Percentiles rank a stretch among this genome's conserved stretches.
phyloP scores from a whole-genome alignment of 1,140 invertebrate species.

The Sminthurinus signatus region DNA sequence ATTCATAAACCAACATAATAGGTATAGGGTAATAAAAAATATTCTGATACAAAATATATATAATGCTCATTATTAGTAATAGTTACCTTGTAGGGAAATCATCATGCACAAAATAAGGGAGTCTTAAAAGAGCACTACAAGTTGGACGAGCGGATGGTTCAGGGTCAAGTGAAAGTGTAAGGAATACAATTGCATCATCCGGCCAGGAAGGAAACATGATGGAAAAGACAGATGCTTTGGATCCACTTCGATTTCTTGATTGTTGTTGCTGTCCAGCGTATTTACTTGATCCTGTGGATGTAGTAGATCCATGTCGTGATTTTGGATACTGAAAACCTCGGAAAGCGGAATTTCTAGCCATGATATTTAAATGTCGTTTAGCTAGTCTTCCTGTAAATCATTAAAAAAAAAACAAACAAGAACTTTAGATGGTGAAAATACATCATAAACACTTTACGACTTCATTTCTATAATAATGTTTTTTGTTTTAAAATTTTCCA shows the following conservation, averaged over 20 bases:
- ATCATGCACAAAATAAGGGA: constrained; percentile 40
- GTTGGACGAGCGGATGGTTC: constrained; percentile 34
- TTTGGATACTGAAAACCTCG: constrained; percentile 37
- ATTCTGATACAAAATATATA: too few species aligned
- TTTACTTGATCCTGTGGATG: constrained; percentile 28
- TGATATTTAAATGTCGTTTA: constrained; percentile 38
- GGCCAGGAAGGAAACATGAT: constrained; percentile 39
- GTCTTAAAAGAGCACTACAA: constrained; percentile 31
- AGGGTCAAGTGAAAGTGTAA: constrained; percentile 37
- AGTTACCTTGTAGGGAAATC: constrained; percentile 32
- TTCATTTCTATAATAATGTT: too few species aligned
- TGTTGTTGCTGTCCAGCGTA: constrained; percentile 16
- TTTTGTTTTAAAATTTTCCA: too few species aligned
- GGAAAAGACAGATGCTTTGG: constrained; percentile 31
- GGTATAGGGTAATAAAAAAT: background rate
- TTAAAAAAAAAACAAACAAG: background rate
- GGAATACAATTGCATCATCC: constrained; percentile 33
- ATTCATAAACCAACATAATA: background rate
- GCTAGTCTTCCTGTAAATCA: constrained; percentile 30
- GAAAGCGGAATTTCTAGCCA: constrained; percentile 40
- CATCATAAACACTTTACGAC: too few species aligned
- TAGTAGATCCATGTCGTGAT: constrained; percentile 35
- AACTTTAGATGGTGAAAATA: background rate
- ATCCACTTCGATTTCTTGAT: constrained; percentile 7
- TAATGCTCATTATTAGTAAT: too few species aligned